Base-by-base conservation (phyloP, 2,888 invertebrate genomes). In the Drosophila hamatofila region DNA sequence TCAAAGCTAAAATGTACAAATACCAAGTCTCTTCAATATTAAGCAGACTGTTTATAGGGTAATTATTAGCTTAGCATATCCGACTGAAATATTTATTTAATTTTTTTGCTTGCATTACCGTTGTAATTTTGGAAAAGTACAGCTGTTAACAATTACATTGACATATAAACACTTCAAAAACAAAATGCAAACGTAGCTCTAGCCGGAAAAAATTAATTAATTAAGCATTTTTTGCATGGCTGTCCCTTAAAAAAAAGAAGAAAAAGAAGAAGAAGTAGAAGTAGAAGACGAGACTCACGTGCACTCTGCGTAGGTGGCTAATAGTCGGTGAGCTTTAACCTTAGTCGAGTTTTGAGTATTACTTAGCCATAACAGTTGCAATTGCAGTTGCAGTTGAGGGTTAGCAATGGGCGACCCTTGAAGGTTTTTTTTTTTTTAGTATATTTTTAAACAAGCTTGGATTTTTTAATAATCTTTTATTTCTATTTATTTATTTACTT, bases 61-160 rank as follows among this genome's bases (percentile, higher is more conserved):
- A 4, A 1, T 5, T 39, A 5, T n/a, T 12, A 18, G 54, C 39
- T 12, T 1, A 8, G n/a, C 39, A 54, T 39, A 27, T 14, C 54
- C 54, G 9, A n/a, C 14, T 39, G 27, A 25, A 62, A 33, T 54
- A 63, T 27, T 72, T 63, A 11, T 1, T 2, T 18, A 2, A 3
- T 48, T 56, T 66, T 66, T 69, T 72, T 75, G 48, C 39, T 80
- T 78, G 70, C 69, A 69, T 83, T 86, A 71, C 54, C 25, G 58
- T 35, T 87, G 88, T 85, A 83, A 85, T 80, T 49, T 75, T 87
- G 71, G 65, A 72, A 77, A 87, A 85, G 72, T 85, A 85, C 84
- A 85, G 79, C 79, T 85, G 84, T 85, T 87, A 81, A 85, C 89
- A 85, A 77, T 81, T 83, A 79, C 88, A 85, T 79, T 79, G 79